phyloP scores from a whole-genome alignment of 2,113 vertebrate genomes.

The Antechinus flavipes region DNA sequence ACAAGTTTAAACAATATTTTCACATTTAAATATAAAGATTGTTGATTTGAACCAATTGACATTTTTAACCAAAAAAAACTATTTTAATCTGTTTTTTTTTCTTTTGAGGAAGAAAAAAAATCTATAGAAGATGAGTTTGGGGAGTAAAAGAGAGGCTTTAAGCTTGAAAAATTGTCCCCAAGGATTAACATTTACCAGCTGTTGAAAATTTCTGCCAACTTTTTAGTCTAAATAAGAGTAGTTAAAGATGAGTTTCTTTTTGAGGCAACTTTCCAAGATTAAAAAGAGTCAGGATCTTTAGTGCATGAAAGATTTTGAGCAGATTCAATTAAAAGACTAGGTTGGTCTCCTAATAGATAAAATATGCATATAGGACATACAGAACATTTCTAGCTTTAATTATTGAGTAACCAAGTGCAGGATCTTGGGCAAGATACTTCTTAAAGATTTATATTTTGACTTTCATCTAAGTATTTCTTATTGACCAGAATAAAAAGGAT shows the following conservation, averaged over 20 bases:
- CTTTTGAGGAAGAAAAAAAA: background rate
- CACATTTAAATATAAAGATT: background rate
- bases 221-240: conserved; percentile 47
- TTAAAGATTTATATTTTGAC: background rate
- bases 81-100: background rate
- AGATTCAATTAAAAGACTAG: conserved; percentile 43
- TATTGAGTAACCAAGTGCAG: background rate
- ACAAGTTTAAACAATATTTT: background rate
- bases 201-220: conserved; percentile 43
- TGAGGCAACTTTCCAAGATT: conserved; percentile 21
- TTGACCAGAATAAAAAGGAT: background rate
- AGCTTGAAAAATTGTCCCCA: conserved; percentile 29
- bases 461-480: background rate
- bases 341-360: conserved; percentile 14
- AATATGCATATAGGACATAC: background rate
- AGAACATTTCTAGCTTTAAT: conserved; percentile 9
- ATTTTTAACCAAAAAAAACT: background rate
- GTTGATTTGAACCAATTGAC: background rate
- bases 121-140: background rate
- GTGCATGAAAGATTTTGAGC: conserved; percentile 23
- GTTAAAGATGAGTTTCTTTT: background rate
- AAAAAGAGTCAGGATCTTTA: conserved; percentile 15
- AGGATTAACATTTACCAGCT: conserved; percentile 29
- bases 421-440: background rate
- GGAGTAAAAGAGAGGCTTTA: background rate